Evolutionary conservation across 2,113 vertebrate species (phyloP), one percentile per base, ranked within the genome.

Genomic region (Melanostigma gelatinosum): DNA sequence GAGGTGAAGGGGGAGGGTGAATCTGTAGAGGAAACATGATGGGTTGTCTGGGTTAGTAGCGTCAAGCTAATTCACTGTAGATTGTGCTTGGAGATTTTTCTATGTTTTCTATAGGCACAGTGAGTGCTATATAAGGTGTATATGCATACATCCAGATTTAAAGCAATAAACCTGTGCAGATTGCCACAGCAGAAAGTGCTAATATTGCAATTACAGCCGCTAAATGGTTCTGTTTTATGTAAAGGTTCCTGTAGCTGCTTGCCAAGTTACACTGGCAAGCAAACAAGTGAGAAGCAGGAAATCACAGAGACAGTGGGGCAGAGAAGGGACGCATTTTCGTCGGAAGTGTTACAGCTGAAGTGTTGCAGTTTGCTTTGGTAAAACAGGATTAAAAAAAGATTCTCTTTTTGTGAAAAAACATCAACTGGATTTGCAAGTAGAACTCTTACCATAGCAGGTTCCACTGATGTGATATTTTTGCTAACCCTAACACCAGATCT

Each of bases 251-350:
- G 32, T 76, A 66, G 60, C 77, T 77, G 44, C 46, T 82, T 1
- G 50, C 68, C 75, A 85, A 64, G 8, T 75, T 71, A 11, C 2
- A 2, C 11, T 78, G 78, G 54, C 77, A 84, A 65, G 60, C 64
- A 69, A 80, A 70, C 22, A 32, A 46, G 71, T 76, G 69, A 71
- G 27, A 71, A 80, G 72, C 54, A 71, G 78, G 72, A 90, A 83
- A 77, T 78, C 55, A 48, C 52, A 67, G 60, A 76, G n/a, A 60
- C 62, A 72, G 22, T 12, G n/a, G n/a, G 32, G 40, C 8, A 48
- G 48, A 20, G 20, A 60, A 29, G 36, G 63, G 4, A 42, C 50
- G 75, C 71, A 63, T 76, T 77, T 85, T 61, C 46, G 29, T 55
- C 4, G 2, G 18, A 42, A 58, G 57, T 57, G 44, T 66, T 34